Conservation (phyloP, 2,888 invertebrate species). For the Pycnomerus fuliginosus region DNA sequence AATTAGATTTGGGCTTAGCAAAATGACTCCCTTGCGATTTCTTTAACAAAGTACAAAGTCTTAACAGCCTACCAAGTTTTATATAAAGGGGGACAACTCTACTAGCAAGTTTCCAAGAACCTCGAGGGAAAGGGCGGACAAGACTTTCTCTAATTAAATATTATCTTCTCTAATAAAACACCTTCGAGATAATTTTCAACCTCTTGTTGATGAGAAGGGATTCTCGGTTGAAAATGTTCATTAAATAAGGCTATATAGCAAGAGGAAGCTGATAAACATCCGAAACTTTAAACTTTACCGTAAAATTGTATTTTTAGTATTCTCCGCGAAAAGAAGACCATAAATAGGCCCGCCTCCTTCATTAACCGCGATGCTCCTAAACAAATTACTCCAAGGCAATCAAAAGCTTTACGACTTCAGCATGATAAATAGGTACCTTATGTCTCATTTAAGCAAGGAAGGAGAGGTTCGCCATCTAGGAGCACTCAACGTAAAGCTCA, state of each 20-base stretch:
- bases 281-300: too few relatives aligned
- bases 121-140: constrained; percentile 7
- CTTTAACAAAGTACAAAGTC: constrained; percentile 29
- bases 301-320: too few relatives aligned
- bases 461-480: constrained; percentile 13
- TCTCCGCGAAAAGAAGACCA: too few relatives aligned
- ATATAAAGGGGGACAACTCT: constrained; percentile 1
- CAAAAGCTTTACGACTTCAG: constrained; percentile 24
- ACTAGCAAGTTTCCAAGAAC: constrained; percentile 15
- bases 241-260: too few relatives aligned
- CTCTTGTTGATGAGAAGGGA: too few relatives aligned
- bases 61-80: constrained; percentile 27
- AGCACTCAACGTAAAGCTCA: too few relatives aligned
- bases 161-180: too few relatives aligned
- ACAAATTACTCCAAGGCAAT: constrained; percentile 22
- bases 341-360: too few relatives aligned
- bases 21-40: constrained; percentile 27
- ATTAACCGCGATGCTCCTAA: constrained; percentile 21
- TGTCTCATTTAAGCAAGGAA: constrained; percentile 11
- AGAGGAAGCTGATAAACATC: too few relatives aligned
- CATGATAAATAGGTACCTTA: constrained; percentile 21
- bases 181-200: too few relatives aligned
- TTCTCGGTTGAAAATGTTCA: too few relatives aligned
- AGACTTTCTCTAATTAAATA: constrained; percentile 15
- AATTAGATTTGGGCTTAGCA: constrained; percentile 28